These are phyloP conservation scores for Zelostemma sp. DNA, from an alignment of 1,140 invertebrate genomes.

Conservation along the genomic window DNA sequence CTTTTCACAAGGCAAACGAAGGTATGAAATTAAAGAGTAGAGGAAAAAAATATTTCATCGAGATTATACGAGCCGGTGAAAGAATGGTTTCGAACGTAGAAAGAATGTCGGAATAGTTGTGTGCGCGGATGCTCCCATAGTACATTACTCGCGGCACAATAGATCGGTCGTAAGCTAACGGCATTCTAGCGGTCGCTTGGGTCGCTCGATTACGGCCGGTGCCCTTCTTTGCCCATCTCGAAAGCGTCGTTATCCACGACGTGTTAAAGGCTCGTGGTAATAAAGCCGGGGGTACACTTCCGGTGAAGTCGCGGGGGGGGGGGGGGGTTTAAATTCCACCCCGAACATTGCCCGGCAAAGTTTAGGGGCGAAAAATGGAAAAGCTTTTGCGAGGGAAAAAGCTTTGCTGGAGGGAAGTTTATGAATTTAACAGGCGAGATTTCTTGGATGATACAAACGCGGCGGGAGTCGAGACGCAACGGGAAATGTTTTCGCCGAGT, in stretches of 20 bases:
- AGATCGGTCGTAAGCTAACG: constrained; percentile 62
- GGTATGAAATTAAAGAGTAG: no score
- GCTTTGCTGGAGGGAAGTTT: neutral
- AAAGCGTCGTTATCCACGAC: constrained; percentile 25
- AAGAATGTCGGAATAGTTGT: no score
- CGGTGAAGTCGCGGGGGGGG: no score
- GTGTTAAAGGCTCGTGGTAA: neutral
- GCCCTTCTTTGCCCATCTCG: constrained; percentile 34
- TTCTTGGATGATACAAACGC: neutral
- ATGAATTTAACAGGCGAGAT: neutral
- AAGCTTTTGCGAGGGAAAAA: neutral
- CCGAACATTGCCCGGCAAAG: no score
- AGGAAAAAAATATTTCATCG: no score
- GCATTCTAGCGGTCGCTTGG: constrained; percentile 57
- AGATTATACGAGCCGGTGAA: no score
- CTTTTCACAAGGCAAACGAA: no score
- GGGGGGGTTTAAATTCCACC: no score
- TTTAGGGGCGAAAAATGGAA: no score
- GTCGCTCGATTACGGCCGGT: constrained; percentile 37
- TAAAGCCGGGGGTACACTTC: no score
- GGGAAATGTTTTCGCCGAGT: constrained; percentile 10
- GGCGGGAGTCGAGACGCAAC: neutral
- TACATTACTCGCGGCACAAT: constrained; percentile 52
- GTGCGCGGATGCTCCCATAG: no score
- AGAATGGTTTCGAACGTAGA: no score